These are phyloP conservation scores for Drosophila arawakana DNA, from an alignment of 1,140 invertebrate species.

Conservation along the genomic window DNA sequence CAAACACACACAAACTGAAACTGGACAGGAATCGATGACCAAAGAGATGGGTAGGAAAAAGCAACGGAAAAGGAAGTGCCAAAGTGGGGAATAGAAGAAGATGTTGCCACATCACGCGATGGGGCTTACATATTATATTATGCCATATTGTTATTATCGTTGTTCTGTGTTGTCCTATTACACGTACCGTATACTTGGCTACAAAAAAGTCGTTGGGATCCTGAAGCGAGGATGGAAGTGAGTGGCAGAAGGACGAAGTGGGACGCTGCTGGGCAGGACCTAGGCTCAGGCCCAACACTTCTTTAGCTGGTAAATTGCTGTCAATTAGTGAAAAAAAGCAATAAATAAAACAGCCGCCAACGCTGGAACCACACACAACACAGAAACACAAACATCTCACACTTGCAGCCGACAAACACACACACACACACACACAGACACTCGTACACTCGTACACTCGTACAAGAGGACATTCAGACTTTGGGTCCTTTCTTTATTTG, in stretches of 20 bases:
- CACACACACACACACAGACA: constrained; percentile 2
- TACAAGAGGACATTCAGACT: background rate
- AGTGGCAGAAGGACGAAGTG: background rate
- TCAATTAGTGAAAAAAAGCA: constrained; percentile 75
- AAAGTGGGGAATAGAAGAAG: constrained; percentile 2
- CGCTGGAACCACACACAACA: background rate
- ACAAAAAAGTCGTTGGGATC: background rate
- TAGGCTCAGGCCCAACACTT: constrained; percentile 49
- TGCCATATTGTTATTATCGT: constrained; percentile 19
- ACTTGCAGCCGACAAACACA: background rate
- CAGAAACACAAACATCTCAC: background rate
- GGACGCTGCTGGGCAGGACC: background rate
- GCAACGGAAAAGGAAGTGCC: background rate
- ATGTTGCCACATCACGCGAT: constrained; percentile 61
- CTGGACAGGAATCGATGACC: constrained; percentile 3
- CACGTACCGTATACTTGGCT: constrained; percentile 16
- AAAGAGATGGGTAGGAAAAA: background rate
- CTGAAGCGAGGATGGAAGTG: background rate
- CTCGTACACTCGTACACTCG: background rate
- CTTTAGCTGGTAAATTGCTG: constrained; percentile 74
- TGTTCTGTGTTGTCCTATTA: constrained; percentile 29
- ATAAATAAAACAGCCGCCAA: constrained; percentile 67
- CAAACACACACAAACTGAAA: constrained; percentile 9
- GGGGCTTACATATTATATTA: constrained; percentile 39
- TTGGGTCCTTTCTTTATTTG: constrained; percentile 6